These are phyloP conservation scores for Ischnus inquisitorius DNA, from an alignment of 2,888 invertebrate genomes.

Conservation along the genomic window DNA sequence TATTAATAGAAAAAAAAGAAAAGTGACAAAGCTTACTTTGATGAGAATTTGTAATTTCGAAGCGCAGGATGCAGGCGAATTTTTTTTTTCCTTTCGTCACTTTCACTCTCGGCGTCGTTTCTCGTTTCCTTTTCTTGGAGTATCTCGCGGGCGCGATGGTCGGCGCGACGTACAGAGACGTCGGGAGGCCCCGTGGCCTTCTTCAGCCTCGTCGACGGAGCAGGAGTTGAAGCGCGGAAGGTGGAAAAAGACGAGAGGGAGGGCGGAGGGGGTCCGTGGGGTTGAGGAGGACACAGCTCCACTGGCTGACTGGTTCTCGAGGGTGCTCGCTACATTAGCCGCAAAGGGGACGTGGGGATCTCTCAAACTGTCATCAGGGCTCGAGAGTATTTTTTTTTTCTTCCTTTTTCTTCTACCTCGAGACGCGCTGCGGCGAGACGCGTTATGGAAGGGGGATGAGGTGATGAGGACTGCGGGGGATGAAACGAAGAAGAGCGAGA, in stretches of 20 bases:
- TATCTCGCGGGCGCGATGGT: constrained; percentile 5
- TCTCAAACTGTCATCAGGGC: constrained; percentile 82
- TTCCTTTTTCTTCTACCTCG: constrained; percentile 34
- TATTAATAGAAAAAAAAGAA: constrained; percentile 4
- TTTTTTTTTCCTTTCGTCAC: constrained; percentile 14
- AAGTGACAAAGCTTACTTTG: neutral
- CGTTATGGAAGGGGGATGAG: constrained; percentile 32
- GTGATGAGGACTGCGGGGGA: constrained; percentile 37
- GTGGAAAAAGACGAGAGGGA: constrained; percentile 8
- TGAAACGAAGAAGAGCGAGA: constrained; percentile 31
- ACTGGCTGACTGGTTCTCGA: constrained; percentile 61
- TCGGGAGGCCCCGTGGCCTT: constrained; percentile 36
- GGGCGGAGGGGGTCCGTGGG: constrained; percentile 24
- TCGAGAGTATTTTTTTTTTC: constrained; percentile 69
- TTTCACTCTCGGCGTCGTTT: neutral
- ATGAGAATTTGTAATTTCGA: constrained; percentile 10
- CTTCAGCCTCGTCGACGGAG: constrained; percentile 30
- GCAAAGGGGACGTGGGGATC: constrained; percentile 76
- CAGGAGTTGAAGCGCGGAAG: constrained; percentile 16
- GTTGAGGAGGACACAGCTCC: constrained; percentile 44
- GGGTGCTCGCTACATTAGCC: constrained; percentile 77
- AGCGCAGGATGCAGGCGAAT: neutral
- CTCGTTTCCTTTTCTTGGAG: constrained; percentile 19
- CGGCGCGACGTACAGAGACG: constrained; percentile 4
- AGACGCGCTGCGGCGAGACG: constrained; percentile 55